A percentile compares a stretch with the other conserved stretches of the same genome.
These are phyloP conservation scores for Microvelia longipes DNA, from an alignment of 1,140 invertebrate genomes.

Conservation along the genomic window DNA sequence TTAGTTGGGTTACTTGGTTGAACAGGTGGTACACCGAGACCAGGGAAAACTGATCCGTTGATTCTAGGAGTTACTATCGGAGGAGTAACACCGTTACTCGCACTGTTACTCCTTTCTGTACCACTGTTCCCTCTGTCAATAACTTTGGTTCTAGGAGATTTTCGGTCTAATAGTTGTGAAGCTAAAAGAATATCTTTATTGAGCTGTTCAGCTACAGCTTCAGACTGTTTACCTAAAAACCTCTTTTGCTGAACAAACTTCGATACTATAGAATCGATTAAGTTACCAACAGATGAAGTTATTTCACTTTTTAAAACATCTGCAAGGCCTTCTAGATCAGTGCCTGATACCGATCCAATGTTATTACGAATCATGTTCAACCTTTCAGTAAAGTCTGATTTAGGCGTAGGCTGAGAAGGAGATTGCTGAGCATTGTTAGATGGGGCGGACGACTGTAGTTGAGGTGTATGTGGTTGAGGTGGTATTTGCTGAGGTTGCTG, in stretches of 20 bases:
- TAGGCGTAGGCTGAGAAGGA: constrained; percentile 13
- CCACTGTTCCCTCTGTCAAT: constrained; percentile 41
- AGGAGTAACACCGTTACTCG: constrained; percentile 10
- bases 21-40: constrained; percentile 12
- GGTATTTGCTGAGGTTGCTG: constrained; percentile 13
- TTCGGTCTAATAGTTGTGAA: constrained; percentile 62
- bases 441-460: constrained; percentile 13
- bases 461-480: constrained; percentile 30
- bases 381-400: constrained; percentile 42
- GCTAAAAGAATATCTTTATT: constrained; percentile 65
- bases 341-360: constrained; percentile 44
- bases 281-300: constrained; percentile 57
- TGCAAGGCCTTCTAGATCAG: constrained; percentile 70
- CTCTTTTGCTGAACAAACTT: constrained; percentile 67
- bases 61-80: constrained; percentile 28
- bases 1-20: constrained; percentile 26
- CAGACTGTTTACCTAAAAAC: constrained; percentile 55
- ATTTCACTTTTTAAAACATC: constrained; percentile 82
- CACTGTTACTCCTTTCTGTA: constrained; percentile 30
- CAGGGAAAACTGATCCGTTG: constrained; percentile 34
- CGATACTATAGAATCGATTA: constrained; percentile 77
- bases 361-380: constrained; percentile 45
- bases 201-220: constrained; percentile 58
- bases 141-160: constrained; percentile 63
- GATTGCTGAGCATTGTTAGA: constrained; percentile 12